These are phyloP conservation scores for Urophycis tenuis DNA, from an alignment of 2,797 vertebrate genomes.

Conservation along the genomic window DNA sequence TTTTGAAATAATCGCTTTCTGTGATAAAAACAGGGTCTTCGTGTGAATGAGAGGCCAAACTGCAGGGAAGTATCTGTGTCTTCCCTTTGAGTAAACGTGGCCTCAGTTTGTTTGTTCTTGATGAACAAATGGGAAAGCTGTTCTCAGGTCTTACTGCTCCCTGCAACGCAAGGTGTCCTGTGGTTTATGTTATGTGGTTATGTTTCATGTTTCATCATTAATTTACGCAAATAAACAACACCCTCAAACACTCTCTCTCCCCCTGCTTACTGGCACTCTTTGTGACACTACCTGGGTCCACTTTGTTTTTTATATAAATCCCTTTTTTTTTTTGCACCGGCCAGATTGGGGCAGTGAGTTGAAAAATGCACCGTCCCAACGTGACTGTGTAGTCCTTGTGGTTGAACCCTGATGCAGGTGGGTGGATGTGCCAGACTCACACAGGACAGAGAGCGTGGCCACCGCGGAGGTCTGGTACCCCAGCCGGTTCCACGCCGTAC, in stretches of 20 bases:
- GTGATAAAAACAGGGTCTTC: too few species aligned
- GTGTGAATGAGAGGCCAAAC: too few species aligned
- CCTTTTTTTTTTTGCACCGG: background rate
- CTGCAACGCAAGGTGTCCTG: background rate
- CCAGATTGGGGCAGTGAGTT: too few species aligned
- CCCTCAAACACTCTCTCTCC: background rate
- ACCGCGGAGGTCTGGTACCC: conserved; percentile 64
- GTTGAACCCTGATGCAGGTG: background rate
- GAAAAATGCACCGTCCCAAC: background rate
- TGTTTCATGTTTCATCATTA: background rate
- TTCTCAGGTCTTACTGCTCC: background rate
- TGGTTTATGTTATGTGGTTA: background rate
- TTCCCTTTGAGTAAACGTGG: too few species aligned
- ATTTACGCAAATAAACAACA: background rate
- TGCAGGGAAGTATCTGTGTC: too few species aligned
- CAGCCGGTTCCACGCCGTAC: conserved; percentile 59
- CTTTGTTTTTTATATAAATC: background rate
- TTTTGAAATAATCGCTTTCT: too few species aligned
- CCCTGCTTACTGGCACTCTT: background rate
- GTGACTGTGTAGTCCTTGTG: background rate
- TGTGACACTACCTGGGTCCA: background rate
- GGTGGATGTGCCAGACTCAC: conserved; percentile 54
- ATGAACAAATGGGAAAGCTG: background rate
- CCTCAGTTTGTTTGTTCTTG: background rate
- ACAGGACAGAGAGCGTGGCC: conserved; percentile 63